A percentile compares a stretch with the other conserved stretches of the same genome.
phyloP scores from a whole-genome alignment of 2,113 vertebrate genomes.

The Pao palembangensis region DNA sequence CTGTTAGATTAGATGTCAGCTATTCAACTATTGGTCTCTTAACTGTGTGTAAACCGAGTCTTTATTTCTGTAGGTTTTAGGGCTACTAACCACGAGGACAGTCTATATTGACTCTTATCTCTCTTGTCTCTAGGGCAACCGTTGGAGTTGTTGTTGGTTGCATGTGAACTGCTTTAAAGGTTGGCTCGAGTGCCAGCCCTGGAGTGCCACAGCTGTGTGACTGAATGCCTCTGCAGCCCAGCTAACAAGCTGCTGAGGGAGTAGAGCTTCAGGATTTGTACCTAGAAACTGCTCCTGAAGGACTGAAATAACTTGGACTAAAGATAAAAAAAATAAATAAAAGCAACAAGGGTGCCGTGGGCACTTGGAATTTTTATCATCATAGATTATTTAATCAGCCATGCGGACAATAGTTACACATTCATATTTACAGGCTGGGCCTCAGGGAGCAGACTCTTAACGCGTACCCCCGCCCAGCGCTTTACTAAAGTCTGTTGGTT shows the following conservation, averaged over 20 bases:
- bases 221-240: conserved; percentile 23
- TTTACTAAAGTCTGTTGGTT: conserved; percentile 16
- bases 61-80: conserved; percentile 10
- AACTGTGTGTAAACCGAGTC: background rate
- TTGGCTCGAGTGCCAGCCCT: background rate
- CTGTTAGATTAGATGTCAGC: background rate
- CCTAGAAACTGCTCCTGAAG: conserved; percentile 46
- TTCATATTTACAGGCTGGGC: conserved; percentile 38
- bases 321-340: conserved; percentile 16
- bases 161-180: conserved; percentile 41
- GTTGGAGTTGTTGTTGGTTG: conserved; percentile 36
- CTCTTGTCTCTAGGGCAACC: conserved; percentile 45
- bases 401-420: conserved; percentile 36
- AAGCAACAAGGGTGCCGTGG: conserved; percentile 15
- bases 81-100: conserved; percentile 30
- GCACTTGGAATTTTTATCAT: conserved; percentile 38
- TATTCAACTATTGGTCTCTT: background rate
- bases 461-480: background rate
- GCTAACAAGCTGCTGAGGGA: conserved; percentile 64
- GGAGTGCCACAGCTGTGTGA: background rate
- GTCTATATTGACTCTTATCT: conserved; percentile 30
- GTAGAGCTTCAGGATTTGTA: conserved; percentile 37
- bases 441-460: conserved; percentile 12
- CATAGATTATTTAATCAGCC: conserved; percentile 37
- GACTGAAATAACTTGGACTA: conserved; percentile 27